phyloP scores from a whole-genome alignment of 1,140 invertebrate genomes.

The Sipha flava region DNA sequence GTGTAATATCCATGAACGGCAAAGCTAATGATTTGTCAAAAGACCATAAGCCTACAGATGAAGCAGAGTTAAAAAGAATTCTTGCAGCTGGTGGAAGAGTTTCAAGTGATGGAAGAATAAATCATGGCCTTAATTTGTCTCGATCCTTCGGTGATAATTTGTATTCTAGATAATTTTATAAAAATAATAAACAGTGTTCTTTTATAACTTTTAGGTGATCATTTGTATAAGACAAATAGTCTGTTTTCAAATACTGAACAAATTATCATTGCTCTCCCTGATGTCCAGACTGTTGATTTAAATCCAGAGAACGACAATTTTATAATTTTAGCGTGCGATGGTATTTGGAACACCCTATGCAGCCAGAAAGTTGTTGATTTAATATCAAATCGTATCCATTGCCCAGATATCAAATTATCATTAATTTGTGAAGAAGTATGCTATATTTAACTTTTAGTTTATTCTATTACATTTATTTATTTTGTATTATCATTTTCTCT shows the following conservation, averaged over 20 bases:
- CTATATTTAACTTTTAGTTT: too few species aligned
- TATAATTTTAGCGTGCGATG: conserved; percentile 93
- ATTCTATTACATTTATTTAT: too few species aligned
- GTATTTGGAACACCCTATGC: conserved; percentile 97
- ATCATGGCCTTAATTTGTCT: conserved; percentile 91
- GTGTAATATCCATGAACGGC: conserved; percentile 84
- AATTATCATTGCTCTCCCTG: conserved; percentile 93
- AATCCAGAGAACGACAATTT: conserved; percentile 68
- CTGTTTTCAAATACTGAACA: conserved; percentile 53
- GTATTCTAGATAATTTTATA: too few species aligned
- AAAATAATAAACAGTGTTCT: background rate
- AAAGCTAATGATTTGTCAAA: conserved; percentile 79
- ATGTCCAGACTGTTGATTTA: conserved; percentile 68
- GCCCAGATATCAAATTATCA: conserved; percentile 61
- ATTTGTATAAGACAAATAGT: background rate
- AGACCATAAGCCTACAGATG: conserved; percentile 95
- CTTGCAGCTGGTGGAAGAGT: conserved; percentile 85
- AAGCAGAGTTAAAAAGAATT: conserved; percentile 73
- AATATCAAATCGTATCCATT: conserved; percentile 56
- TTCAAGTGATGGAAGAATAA: conserved; percentile 84
- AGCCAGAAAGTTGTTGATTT: conserved; percentile 92
- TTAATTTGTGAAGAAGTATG: conserved; percentile 86
- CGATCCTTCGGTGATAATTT: conserved; percentile 66
- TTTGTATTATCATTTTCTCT: too few species aligned
- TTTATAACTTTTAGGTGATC: background rate